Conservation (phyloP, 2,113 vertebrate species). For the Oriolus oriolus region DNA sequence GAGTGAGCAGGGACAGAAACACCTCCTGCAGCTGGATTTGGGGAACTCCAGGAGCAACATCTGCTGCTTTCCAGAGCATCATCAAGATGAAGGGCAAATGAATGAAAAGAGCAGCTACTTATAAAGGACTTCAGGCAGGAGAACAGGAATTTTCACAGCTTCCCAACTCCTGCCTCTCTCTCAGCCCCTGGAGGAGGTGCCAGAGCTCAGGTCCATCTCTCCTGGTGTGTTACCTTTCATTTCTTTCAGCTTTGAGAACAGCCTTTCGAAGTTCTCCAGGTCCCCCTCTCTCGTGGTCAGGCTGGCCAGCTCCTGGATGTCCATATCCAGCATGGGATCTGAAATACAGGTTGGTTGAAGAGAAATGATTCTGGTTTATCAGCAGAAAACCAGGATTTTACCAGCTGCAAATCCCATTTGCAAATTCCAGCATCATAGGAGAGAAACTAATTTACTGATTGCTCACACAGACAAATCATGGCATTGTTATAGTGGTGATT, state of each 20-base stretch:
- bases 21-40: neutral
- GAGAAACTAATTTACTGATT: neutral
- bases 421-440: neutral
- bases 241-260: constrained; percentile 95
- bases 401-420: neutral
- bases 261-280: constrained; percentile 92
- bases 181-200: rapidly evolving
- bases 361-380: neutral
- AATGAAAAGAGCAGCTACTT: neutral
- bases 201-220: neutral
- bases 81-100: neutral
- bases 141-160: neutral
- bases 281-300: constrained; percentile 91
- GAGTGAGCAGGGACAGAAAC: neutral
- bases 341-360: neutral
- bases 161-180: neutral
- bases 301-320: constrained; percentile 94
- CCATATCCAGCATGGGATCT: constrained; percentile 88
- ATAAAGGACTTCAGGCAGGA: neutral
- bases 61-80: neutral
- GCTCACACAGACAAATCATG: neutral
- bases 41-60: neutral
- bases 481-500: neutral
- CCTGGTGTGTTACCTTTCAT: constrained; percentile 86
- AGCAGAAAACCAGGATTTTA: neutral